phyloP scores from a whole-genome alignment of 2,113 vertebrate species.

The Agelaius phoeniceus region DNA sequence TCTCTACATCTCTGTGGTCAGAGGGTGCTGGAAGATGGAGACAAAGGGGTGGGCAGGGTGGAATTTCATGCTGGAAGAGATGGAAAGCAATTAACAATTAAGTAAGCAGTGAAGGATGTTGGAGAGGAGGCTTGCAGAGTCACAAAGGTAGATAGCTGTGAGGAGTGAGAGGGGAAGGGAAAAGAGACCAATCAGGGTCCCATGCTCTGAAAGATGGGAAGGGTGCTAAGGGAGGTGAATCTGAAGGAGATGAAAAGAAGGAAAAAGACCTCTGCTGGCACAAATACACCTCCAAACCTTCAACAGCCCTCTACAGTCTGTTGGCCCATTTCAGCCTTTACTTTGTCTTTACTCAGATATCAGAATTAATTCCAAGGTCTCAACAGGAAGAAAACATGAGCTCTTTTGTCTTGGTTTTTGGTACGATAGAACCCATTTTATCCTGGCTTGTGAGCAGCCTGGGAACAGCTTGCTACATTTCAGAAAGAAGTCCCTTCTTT shows the following conservation, averaged over 20 bases:
- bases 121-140: not conserved
- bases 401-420: not conserved
- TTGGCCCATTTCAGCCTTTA: not conserved
- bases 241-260: not conserved
- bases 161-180: not conserved
- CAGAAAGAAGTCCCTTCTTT: not conserved
- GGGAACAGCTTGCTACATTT: not conserved
- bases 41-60: fast-evolving
- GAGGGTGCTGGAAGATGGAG: not conserved
- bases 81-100: not conserved
- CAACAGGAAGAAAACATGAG: not conserved
- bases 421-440: not conserved
- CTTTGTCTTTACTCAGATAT: not conserved
- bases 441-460: not conserved
- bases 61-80: not conserved
- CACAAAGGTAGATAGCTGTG: not conserved
- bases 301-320: not conserved
- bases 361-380: not conserved
- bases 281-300: not conserved
- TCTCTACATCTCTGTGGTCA: not conserved
- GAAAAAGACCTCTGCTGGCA: not conserved
- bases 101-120: not conserved
- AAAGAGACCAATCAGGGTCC: not conserved
- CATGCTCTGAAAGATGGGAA: not conserved
- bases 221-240: not conserved